Percentiles rank a stretch among this genome's conserved stretches.
Evolutionary conservation across 2,113 vertebrate species (phyloP).

Genomic region (Trichechus manatus): DNA sequence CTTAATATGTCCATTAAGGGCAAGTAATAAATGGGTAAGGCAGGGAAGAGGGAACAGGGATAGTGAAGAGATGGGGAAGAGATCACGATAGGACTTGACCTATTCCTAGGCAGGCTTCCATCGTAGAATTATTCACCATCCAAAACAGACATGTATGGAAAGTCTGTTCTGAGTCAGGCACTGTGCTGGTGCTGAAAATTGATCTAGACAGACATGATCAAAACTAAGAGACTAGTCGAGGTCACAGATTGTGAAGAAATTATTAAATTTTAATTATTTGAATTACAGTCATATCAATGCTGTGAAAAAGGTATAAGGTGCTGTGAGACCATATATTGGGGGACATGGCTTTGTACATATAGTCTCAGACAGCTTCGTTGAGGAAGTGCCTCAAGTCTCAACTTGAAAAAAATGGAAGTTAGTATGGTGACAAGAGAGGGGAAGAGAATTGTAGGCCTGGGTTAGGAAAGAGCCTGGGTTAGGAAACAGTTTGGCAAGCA

Average conservation of each 20-base stretch:
- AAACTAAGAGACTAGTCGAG: neutral
- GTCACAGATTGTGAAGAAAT: neutral
- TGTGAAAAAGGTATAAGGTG: neutral
- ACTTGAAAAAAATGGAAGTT: constrained; percentile 40
- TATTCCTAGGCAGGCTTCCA: neutral
- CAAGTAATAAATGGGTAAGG: neutral
- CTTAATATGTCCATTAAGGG: neutral
- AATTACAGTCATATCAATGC: neutral
- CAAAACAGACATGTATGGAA: neutral
- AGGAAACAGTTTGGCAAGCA: neutral
- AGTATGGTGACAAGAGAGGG: neutral
- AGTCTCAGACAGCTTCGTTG: neutral
- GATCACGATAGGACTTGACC: neutral
- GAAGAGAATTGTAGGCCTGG: neutral
- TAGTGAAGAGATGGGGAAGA: neutral
- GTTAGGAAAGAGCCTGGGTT: neutral
- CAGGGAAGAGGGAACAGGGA: neutral
- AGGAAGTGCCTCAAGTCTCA: neutral
- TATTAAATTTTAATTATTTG: neutral
- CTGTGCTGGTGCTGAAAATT: neutral
- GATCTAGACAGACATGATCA: neutral
- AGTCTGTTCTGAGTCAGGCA: neutral
- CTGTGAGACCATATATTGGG: neutral
- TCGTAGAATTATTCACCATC: neutral
- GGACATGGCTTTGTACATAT: neutral